Conservation (phyloP, 2,888 invertebrate genomes). For the Sarcophaga caerulescens region DNA sequence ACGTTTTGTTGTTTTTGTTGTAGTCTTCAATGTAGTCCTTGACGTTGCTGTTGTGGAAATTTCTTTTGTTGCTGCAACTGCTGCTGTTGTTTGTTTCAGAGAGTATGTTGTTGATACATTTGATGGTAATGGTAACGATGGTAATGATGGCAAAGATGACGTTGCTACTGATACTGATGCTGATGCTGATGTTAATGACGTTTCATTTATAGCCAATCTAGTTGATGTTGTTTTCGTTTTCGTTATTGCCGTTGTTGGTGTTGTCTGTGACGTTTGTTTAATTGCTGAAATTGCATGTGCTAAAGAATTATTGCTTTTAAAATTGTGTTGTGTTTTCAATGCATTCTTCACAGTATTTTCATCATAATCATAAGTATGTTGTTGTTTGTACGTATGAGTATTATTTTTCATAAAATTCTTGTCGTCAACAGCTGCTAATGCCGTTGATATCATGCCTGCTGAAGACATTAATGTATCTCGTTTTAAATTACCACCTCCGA, state of each 20-base stretch:
- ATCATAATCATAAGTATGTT: not conserved
- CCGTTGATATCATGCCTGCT: conserved; percentile 36
- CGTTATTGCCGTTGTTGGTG: conserved; percentile 28
- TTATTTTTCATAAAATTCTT: conserved; percentile 35
- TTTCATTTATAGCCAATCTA: conserved; percentile 35
- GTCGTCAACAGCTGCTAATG: conserved; percentile 45
- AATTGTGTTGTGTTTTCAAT: conserved; percentile 39
- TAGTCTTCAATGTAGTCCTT: conserved; percentile 67
- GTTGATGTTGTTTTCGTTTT: conserved; percentile 13
- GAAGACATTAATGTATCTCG: conserved; percentile 52
- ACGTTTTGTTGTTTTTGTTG: conserved; percentile 70
- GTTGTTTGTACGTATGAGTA: not conserved
- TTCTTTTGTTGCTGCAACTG: conserved; percentile 63
- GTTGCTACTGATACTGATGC: conserved; percentile 31
- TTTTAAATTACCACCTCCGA: conserved; percentile 40
- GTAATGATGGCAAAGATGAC: conserved; percentile 13
- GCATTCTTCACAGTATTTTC: conserved; percentile 1
- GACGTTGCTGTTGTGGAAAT: conserved; percentile 64
- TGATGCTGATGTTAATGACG: conserved; percentile 37
- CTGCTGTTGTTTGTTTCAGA: conserved; percentile 51
- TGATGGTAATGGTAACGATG: conserved; percentile 35
- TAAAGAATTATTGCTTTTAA: conserved; percentile 58
- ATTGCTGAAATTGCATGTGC: conserved; percentile 22
- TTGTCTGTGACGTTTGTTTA: conserved; percentile 33
- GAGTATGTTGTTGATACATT: conserved; percentile 44